A percentile compares a stretch with the other conserved stretches of the same genome.
phyloP scores from a whole-genome alignment of 2,888 invertebrate species.

The Tenthredo notha region DNA sequence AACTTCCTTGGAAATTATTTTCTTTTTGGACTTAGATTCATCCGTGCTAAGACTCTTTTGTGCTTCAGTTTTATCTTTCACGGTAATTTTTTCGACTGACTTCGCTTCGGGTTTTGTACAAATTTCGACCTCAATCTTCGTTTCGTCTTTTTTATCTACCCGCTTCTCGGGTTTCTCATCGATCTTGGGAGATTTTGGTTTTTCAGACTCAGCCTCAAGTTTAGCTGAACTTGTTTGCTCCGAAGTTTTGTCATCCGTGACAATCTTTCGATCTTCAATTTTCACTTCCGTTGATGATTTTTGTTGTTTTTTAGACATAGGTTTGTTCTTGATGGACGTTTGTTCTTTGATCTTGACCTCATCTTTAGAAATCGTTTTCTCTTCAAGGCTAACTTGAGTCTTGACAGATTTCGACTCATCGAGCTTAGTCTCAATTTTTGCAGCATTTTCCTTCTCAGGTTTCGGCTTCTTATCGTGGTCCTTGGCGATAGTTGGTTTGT shows the following conservation, averaged over 20 bases:
- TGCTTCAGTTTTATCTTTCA: conserved; percentile 66
- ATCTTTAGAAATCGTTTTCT: conserved; percentile 18
- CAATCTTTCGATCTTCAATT: conserved; percentile 31
- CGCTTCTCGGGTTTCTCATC: conserved; percentile 28
- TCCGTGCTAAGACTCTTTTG: conserved; percentile 74
- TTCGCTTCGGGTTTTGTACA: neutral
- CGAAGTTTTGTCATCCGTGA: conserved; percentile 16
- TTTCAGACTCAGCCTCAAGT: neutral
- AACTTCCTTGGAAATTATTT: conserved; percentile 33
- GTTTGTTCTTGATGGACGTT: neutral
- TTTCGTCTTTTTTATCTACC: neutral
- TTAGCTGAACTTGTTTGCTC: conserved; percentile 11
- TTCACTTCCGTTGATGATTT: conserved; percentile 46
- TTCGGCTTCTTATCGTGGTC: conserved; percentile 28
- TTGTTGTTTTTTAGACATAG: conserved; percentile 55
- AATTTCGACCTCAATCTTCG: neutral
- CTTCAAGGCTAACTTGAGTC: neutral
- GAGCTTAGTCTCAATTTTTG: conserved; percentile 11
- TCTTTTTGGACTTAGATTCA: conserved; percentile 66
- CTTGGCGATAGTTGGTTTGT: conserved; percentile 1
- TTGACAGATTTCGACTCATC: conserved; percentile 16
- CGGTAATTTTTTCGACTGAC: conserved; percentile 52
- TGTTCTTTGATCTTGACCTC: conserved; percentile 18
- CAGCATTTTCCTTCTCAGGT: neutral
- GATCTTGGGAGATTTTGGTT: conserved; percentile 30